Evolutionary conservation across 2,797 vertebrate genomes (phyloP), one percentile per base, ranked within the genome.

Genomic region (Sebastes steindachneri): DNA sequence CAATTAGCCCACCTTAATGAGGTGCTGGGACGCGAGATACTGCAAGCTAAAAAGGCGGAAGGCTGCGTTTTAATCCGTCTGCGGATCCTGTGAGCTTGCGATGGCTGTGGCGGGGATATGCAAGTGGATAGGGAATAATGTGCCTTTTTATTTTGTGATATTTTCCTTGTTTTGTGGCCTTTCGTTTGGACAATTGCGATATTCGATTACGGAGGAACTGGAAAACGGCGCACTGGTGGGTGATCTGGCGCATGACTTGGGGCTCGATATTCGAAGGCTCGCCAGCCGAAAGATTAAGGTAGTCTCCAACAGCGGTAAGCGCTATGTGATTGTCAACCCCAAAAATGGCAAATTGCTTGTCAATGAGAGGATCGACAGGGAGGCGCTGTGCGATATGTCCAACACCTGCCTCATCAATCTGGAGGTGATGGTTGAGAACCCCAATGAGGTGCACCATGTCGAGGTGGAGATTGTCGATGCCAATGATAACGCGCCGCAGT

Each of bases 401-500:
- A 95, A 90, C 82, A 78, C 95, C 88, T 99, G 99, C 87, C 92
- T 97, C 80, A 93, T 99, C 65, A 95, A 95, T 91, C 88, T 99
- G 83, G 97, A 99, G 93, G 74, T 99, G 90, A 90, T 97, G 80
- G 89, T 99, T 31, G 97, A 98, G 85, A 97, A 96, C 87, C 99
- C 98, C 17, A 95, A 96, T 2, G 98, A 99, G 79, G 96, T 97
- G 90, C 96, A 97, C 88, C 95, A 95, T 2, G 94, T 99, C 58
- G 97, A 97, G 91, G 97, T 99, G 93, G 97, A 98, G 89, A 95
- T 99, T 25, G 68, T 97, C 93, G 99, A 99, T 81, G 95, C 96
- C 87, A 99, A 99, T 37, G 98, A 99, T 83, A 96, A 99, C 62
- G 96, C 97, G 1, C 99, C 98, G 19, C 96, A 95, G 83, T 99